Percentiles rank a stretch among this genome's conserved stretches.
Conservation (phyloP, 2,888 invertebrate genomes). For the Chouioia cunea region DNA sequence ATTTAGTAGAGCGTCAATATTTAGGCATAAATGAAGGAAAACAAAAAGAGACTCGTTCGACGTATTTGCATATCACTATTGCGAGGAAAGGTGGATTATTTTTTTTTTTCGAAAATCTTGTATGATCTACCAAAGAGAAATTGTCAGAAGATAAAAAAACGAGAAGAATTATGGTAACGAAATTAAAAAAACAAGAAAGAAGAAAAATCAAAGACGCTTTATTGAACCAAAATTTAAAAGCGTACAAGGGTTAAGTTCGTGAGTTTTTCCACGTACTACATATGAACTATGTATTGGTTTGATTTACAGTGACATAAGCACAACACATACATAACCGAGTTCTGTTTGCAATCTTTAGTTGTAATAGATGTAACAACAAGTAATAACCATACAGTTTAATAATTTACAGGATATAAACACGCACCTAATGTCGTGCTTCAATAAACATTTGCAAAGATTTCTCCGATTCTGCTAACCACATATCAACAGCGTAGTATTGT, state of each 20-base stretch:
- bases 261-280: constrained; percentile 15
- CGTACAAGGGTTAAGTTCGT: constrained; percentile 19
- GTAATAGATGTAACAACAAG: constrained; percentile 25
- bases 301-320: constrained; percentile 12
- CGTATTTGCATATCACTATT: constrained; percentile 41
- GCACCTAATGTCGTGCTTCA: constrained; percentile 38
- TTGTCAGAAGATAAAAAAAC: neutral
- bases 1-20: constrained; percentile 44
- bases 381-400: constrained; percentile 24
- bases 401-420: constrained; percentile 36
- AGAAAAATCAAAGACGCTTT: constrained; percentile 40
- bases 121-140: neutral
- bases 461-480: constrained; percentile 44
- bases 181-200: neutral
- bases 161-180: neutral
- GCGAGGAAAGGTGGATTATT: constrained; percentile 22
- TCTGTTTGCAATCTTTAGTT: constrained; percentile 16
- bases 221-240: constrained; percentile 24
- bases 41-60: constrained; percentile 22
- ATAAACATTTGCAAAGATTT: constrained; percentile 42
- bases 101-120: constrained; percentile 41
- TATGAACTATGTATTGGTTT: constrained; percentile 7
- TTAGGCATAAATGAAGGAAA: constrained; percentile 36
- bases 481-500: constrained; percentile 49
- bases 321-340: constrained; percentile 25